Percentiles rank a stretch among this genome's conserved stretches.
These are phyloP conservation scores for Willowsia nigromaculata DNA, from an alignment of 2,888 invertebrate genomes.

Conservation along the genomic window DNA sequence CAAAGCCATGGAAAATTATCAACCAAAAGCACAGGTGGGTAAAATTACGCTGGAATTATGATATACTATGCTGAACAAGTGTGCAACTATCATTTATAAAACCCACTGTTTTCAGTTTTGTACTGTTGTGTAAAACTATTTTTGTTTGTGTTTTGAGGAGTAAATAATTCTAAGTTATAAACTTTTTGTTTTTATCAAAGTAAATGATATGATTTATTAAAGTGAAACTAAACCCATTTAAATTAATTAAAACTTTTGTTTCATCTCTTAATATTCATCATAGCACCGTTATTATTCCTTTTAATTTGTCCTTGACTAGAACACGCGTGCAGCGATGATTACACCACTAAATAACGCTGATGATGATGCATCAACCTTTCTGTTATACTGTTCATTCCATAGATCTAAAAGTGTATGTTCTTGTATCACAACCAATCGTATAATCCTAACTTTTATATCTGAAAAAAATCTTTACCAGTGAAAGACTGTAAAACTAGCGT, in stretches of 20 bases:
- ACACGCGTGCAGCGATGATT: not conserved
- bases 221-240: not conserved
- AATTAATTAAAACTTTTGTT: not conserved
- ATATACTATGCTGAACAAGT: not conserved
- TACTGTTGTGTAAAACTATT: not conserved
- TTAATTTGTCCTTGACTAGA: not conserved
- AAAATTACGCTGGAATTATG: not conserved
- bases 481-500: not conserved
- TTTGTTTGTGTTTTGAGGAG: not conserved
- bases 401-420: no score
- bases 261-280: slow-evolving; percentile 7
- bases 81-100: not conserved
- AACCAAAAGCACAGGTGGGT: slow-evolving; percentile 59
- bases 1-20: slow-evolving; percentile 42
- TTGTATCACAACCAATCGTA: no score
- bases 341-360: no score
- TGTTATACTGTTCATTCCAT: no score
- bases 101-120: not conserved
- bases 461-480: no score
- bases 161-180: slow-evolving; percentile 13
- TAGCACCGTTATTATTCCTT: not conserved
- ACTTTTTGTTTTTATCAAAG: not conserved
- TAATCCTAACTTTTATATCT: no score
- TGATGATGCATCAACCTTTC: no score
- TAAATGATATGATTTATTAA: slow-evolving; percentile 19